phyloP scores from a whole-genome alignment of 2,113 vertebrate species.

The Mirounga angustirostris region DNA sequence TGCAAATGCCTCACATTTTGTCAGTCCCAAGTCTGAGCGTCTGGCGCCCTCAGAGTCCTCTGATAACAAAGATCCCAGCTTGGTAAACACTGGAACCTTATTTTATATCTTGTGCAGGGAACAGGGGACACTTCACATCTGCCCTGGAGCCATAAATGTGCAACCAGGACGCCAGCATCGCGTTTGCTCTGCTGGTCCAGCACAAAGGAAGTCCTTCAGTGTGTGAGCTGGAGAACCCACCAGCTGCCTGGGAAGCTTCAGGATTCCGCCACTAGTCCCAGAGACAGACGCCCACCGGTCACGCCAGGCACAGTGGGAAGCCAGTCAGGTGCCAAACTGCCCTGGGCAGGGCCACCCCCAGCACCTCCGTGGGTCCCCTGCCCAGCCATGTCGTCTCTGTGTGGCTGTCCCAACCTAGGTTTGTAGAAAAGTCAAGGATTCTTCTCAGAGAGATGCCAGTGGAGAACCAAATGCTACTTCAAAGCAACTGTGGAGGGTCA shows the following conservation, averaged over 20 bases:
- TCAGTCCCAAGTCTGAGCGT: rapidly evolving
- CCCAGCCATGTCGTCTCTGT: rapidly evolving
- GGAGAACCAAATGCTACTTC: not conserved
- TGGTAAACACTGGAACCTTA: not conserved
- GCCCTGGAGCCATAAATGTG: not conserved
- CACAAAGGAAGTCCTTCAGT: not conserved
- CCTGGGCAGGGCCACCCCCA: not conserved
- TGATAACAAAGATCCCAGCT: too few relatives aligned
- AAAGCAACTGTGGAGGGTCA: not conserved
- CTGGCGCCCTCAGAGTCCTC: not conserved
- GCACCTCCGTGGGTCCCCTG: too few relatives aligned
- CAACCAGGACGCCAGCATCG: rapidly evolving
- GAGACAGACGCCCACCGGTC: not conserved
- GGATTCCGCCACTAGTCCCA: too few relatives aligned
- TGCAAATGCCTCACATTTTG: rapidly evolving
- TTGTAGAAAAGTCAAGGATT: too few relatives aligned
- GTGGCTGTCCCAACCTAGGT: not conserved
- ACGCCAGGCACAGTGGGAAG: rapidly evolving
- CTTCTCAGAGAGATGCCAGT: not conserved
- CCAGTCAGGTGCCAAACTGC: too few relatives aligned
- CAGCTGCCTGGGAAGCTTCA: not conserved
- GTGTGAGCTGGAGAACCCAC: not conserved
- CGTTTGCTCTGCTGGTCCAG: not conserved
- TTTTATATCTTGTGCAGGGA: not conserved
- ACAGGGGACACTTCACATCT: not conserved